Evolutionary conservation across 2,797 vertebrate genomes (phyloP), one percentile per base, ranked within the genome.

Genomic region (Sciurus vulgaris): DNA sequence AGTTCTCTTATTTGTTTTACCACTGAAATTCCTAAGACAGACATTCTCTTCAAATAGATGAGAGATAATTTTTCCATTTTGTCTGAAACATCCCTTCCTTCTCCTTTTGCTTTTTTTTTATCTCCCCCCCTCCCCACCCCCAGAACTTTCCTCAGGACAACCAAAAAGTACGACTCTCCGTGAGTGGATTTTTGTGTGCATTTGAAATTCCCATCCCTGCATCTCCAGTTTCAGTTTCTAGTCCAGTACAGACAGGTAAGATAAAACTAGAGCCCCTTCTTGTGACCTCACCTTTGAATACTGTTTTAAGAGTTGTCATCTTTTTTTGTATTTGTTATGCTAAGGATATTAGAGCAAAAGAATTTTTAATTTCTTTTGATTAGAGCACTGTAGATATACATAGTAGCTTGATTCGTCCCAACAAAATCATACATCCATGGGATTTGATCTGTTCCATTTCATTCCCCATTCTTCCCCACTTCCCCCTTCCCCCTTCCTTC

Each of bases 141-240:
- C 76, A 99, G 99, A 99, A 99, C 98, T 99, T 99, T 96, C 99
- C 99, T 89, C 99, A 99, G 97, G 99, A 99, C 98, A 99, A 99
- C 98, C 99, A 99, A 98, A 99, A 99, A 97, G 99, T 99, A 1
- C 98, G 99, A 70, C 98, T 99, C 56, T 99, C 99, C 0, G 99
- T 99, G 30, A 99, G 99, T 78, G 99, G 99, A 86, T 99, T 99
- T 98, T 98, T 99, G 90, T 99, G 99, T 95, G 99, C 99, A 0
- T 99, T 99, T 93, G 99, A 99, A 98, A 98, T 99, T 96, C 99
- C 99, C 0, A 98, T 99, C 79, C 99, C 99, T 0, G 99, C 99
- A 91, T 99, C 99, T 2, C 99, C 99, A 47, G 98, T 98, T 0
- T 99, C 99, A 24, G 98, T 99, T 72, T 98, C 98, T 76, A 99